Base-by-base conservation (phyloP, 2,113 vertebrate species). In the Phaethornis superciliosus region DNA sequence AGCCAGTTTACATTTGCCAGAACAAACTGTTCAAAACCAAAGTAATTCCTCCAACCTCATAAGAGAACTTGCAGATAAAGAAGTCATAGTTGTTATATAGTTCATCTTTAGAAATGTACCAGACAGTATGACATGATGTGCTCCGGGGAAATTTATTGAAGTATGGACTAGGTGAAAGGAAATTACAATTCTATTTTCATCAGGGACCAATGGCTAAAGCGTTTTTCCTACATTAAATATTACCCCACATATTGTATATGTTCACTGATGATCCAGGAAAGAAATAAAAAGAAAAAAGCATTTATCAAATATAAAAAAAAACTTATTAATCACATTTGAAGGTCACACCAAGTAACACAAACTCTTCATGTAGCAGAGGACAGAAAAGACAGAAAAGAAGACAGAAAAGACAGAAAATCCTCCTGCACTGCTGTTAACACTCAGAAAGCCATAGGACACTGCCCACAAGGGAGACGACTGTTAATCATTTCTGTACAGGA, bases 1-100 rank as follows among this genome's bases (percentile, higher is more conserved):
- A 92, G 56, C 33, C 82, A 86, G 88, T 88, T 92, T 88, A 90
- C 72, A 86, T 90, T 85, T 92, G 90, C 94, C 90, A 93, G 95
- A 94, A 93, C 85, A 96, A 96, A 94, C 90, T 96, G 70, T 95
- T 88, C 92, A 94, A 92, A 94, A 72, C 69, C 88, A 88, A 93
- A 89, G 78, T 40, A 89, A 88, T 88, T 83, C 80, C 64, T 86
- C 33, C 47, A 86, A 86, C 92, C 72, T 71, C 92, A 95, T 59
- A 85, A 88, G 42, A 94, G 85, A 83, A 71, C 72, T 71, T 85
- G 76, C 5, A n/a, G 92, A 93, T 84, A 93, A 94, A 91, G 79
- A 74, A 94, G 46, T 85, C 94, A 93, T 70, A 86, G 59, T 33
- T 94, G 44, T 81, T 83, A 30, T 24, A 37, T 1, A 78, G 72